Conservation (phyloP, 2,888 invertebrate genomes). For the Drosophila incognita region DNA sequence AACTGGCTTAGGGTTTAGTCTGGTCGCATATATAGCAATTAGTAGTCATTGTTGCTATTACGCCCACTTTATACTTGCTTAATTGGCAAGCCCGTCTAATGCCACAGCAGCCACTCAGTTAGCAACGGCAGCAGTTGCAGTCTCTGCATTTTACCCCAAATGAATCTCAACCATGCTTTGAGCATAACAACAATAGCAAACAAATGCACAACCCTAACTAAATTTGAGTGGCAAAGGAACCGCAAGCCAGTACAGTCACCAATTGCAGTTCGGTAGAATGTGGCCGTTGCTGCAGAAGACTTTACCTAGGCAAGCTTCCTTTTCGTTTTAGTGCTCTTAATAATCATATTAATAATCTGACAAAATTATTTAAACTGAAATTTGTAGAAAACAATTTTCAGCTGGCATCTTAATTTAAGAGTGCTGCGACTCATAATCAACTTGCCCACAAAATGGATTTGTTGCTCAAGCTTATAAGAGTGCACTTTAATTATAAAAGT, state of each 20-base stretch:
- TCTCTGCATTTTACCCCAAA: constrained; percentile 33
- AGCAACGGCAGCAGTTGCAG: constrained; percentile 22
- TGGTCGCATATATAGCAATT: constrained; percentile 59
- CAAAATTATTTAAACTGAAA: not conserved
- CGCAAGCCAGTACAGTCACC: constrained; percentile 9
- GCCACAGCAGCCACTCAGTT: constrained; percentile 39
- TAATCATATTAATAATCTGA: too few relatives aligned
- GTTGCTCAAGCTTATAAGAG: not conserved
- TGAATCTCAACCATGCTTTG: constrained; percentile 25
- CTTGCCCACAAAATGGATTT: not conserved
- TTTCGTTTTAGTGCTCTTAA: not conserved
- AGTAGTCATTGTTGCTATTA: constrained; percentile 68
- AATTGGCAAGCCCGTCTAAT: constrained; percentile 47
- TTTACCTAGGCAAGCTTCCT: not conserved
- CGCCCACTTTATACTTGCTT: constrained; percentile 33
- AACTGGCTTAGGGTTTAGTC: constrained; percentile 27
- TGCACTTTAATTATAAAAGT: not conserved
- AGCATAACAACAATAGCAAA: constrained; percentile 28
- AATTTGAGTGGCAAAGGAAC: constrained; percentile 25
- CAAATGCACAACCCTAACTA: constrained; percentile 29
- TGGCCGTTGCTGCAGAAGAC: constrained; percentile 1
- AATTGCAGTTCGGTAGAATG: not conserved
- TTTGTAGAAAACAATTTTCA: too few relatives aligned
- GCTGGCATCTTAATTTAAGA: not conserved
- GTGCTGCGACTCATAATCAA: not conserved